Percentiles rank a stretch among this genome's conserved stretches.
Evolutionary conservation across 2,888 invertebrate species (phyloP).

Genomic region (Sminthurides aquaticus): DNA sequence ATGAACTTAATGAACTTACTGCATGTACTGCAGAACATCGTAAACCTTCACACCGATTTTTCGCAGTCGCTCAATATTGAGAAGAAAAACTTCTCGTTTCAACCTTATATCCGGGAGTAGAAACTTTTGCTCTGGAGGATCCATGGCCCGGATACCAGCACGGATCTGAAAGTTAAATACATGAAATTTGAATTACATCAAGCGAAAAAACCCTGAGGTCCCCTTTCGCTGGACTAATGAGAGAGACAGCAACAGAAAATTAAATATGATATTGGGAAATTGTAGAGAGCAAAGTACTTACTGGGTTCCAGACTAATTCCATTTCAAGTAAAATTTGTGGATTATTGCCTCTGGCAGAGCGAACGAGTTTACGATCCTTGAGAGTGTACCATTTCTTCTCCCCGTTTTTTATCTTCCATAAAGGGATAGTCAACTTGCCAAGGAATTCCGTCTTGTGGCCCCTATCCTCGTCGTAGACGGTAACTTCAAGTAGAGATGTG

Average conservation of each 20-base stretch:
- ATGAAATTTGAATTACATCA: not conserved
- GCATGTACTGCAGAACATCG: constrained; percentile 81
- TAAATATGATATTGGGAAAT: not conserved
- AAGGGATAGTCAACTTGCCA: constrained; percentile 81
- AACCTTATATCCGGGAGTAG: constrained; percentile 92
- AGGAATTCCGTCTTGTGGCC: constrained; percentile 97
- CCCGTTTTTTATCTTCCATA: constrained; percentile 76
- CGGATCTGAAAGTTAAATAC: constrained; percentile 54
- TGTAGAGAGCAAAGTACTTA: constrained; percentile 50
- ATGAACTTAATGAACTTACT: no score
- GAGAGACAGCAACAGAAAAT: not conserved
- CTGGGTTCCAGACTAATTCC: constrained; percentile 84
- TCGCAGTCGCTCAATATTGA: constrained; percentile 86
- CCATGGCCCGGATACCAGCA: constrained; percentile 85
- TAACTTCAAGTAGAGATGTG: constrained; percentile 85
- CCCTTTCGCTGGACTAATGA: no score
- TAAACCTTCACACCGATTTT: constrained; percentile 80
- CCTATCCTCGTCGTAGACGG: constrained; percentile 94
- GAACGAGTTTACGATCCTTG: constrained; percentile 87
- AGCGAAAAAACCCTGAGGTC: no score
- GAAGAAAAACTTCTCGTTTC: constrained; percentile 85
- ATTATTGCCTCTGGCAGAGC: constrained; percentile 81
- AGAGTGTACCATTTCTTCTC: constrained; percentile 92
- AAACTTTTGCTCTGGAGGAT: constrained; percentile 91
- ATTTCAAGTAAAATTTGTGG: constrained; percentile 87